A percentile compares a stretch with the other conserved stretches of the same genome.
phyloP scores from a whole-genome alignment of 2,113 vertebrate species.

The Varanus komodoensis region DNA sequence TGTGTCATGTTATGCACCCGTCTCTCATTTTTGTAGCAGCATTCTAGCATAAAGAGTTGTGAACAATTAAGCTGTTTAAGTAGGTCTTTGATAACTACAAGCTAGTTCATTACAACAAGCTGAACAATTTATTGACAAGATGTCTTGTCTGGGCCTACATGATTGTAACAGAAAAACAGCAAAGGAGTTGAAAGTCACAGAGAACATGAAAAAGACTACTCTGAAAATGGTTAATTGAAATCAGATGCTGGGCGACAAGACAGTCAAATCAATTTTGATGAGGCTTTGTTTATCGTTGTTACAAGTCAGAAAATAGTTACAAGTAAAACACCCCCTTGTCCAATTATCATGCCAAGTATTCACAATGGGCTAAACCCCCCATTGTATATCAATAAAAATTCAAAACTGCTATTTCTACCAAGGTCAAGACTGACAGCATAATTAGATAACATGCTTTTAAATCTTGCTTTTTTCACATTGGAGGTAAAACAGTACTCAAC shows the following conservation, averaged over 20 bases:
- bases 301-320: background rate
- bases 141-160: background rate
- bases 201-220: constrained; percentile 22
- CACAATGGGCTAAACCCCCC: background rate
- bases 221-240: constrained; percentile 35
- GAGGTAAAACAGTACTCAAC: too few relatives aligned
- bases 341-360: constrained; percentile 5
- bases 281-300: constrained; percentile 14
- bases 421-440: background rate
- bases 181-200: constrained; percentile 11
- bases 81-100: constrained; percentile 17
- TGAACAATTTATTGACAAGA: constrained; percentile 36
- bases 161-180: constrained; percentile 14
- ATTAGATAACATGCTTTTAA: background rate
- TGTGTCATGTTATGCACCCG: background rate
- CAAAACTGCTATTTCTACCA: background rate
- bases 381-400: background rate
- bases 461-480: background rate
- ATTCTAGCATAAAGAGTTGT: background rate
- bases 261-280: constrained; percentile 29
- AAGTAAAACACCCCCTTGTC: background rate
- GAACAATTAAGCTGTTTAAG: background rate
- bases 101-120: constrained; percentile 3
- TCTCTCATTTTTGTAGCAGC: background rate
- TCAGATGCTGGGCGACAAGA: constrained; percentile 3